phyloP scores from a whole-genome alignment of 2,888 invertebrate genomes.

The Tetheella fluctuosa region DNA sequence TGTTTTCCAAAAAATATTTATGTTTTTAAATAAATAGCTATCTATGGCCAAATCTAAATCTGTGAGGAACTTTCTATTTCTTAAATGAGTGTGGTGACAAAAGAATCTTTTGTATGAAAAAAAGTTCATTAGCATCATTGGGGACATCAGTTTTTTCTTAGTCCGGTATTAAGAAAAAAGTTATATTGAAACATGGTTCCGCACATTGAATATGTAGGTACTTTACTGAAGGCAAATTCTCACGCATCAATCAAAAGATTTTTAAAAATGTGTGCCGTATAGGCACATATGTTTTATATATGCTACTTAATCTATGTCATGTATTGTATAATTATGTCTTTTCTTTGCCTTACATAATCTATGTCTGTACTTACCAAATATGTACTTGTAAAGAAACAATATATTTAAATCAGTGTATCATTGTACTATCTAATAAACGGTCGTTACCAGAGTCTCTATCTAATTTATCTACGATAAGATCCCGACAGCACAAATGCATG shows the following conservation, averaged over 20 bases:
- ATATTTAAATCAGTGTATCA: too few species aligned
- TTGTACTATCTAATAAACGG: too few species aligned
- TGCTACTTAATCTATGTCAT: too few species aligned
- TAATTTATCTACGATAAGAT: too few species aligned
- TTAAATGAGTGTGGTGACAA: conserved; percentile 13
- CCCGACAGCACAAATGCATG: too few species aligned
- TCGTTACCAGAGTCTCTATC: too few species aligned
- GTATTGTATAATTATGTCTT: too few species aligned
- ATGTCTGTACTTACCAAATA: too few species aligned
- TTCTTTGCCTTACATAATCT: too few species aligned
- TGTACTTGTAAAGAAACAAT: too few species aligned
- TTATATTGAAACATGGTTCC: background rate
- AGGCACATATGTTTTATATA: too few species aligned
- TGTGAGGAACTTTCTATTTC: conserved; percentile 17
- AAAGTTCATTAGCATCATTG: conserved; percentile 32
- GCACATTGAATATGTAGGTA: background rate
- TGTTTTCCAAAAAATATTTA: background rate
- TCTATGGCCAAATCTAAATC: conserved; percentile 8
- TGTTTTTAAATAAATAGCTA: background rate
- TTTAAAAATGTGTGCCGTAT: background rate
- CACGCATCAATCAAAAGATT: background rate
- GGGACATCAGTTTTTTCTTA: conserved; percentile 18
- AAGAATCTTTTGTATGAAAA: conserved; percentile 22
- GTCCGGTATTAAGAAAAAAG: background rate
- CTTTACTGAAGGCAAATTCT: background rate